phyloP scores from a whole-genome alignment of 2,888 invertebrate genomes.

The Plebejus argus region DNA sequence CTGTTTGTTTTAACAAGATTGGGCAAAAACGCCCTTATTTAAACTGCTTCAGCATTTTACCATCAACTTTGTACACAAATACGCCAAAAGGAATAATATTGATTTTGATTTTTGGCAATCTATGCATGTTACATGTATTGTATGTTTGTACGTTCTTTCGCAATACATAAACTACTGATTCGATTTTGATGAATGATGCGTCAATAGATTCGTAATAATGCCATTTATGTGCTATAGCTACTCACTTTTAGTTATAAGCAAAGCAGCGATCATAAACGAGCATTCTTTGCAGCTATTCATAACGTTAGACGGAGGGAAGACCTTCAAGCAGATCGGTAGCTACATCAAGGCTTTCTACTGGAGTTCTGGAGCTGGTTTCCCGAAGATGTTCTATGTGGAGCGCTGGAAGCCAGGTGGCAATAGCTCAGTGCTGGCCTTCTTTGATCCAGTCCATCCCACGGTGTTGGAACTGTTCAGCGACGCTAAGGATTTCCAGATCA shows the following conservation, averaged over 20 bases:
- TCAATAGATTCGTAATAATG: neutral
- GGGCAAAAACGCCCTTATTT: no score
- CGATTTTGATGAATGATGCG: no score
- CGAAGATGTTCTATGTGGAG: conserved; percentile 84
- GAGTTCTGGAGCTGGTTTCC: conserved; percentile 77
- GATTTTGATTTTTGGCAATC: no score
- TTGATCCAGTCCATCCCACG: conserved; percentile 75
- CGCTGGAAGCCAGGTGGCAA: conserved; percentile 82
- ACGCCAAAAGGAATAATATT: no score
- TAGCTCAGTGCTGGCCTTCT: conserved; percentile 87
- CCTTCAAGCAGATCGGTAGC: conserved; percentile 85
- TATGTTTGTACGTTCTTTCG: no score
- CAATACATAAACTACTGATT: no score
- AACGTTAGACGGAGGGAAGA: conserved; percentile 87
- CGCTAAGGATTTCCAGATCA: conserved; percentile 91
- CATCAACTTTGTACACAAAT: no score
- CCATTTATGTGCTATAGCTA: neutral
- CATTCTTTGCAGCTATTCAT: conserved; percentile 84
- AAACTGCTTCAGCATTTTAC: no score
- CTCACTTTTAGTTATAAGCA: neutral
- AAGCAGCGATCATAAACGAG: neutral
- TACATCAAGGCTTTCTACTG: conserved; percentile 91
- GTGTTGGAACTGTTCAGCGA: conserved; percentile 81
- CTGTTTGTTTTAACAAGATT: no score
- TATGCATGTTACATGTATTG: no score